Evolutionary conservation across 92 coral and sea anemone genomes (phyloP).

Genomic region (Hydrozoanthus gracilis): DNA sequence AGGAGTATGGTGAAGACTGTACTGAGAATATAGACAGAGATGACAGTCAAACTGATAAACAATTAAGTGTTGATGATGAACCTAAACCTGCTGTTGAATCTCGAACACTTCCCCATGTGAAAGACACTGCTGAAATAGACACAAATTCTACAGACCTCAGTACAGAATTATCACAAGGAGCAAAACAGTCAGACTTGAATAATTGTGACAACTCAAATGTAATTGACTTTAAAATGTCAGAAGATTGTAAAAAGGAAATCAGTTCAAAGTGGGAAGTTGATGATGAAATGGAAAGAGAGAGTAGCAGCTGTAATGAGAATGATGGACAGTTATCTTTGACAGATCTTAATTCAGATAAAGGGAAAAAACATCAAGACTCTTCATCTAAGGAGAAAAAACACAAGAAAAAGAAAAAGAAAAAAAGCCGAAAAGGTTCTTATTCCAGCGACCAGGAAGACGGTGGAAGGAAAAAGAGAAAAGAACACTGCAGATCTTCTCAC

Average conservation of each 20-base stretch:
- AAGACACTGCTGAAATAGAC: not conserved
- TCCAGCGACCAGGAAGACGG: constrained; percentile 5
- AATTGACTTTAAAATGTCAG: constrained; percentile 25
- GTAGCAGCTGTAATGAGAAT: not conserved
- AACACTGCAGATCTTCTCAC: not conserved
- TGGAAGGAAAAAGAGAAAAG: not conserved
- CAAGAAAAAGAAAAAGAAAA: constrained; percentile 49
- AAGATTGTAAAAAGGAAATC: not conserved
- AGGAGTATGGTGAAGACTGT: not conserved
- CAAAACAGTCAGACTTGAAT: not conserved
- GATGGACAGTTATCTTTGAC: not conserved
- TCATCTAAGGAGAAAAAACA: constrained; percentile 54
- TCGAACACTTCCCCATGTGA: not conserved
- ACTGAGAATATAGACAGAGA: not conserved
- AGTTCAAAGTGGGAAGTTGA: constrained; percentile 9
- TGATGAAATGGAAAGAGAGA: constrained; percentile 22
- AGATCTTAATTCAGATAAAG: constrained; percentile 18
- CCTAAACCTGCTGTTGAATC: not conserved
- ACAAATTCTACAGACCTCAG: not conserved
- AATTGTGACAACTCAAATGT: not conserved
- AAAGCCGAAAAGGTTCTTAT: constrained; percentile 14
- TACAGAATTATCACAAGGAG: not conserved
- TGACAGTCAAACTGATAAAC: not conserved
- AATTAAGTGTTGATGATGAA: not conserved
- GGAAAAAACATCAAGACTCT: not conserved